Evolutionary conservation across 53 echinoderm and acorn worm genomes (phyloP), one percentile per base, ranked within the genome.

Genomic region (Henricia sp.): DNA sequence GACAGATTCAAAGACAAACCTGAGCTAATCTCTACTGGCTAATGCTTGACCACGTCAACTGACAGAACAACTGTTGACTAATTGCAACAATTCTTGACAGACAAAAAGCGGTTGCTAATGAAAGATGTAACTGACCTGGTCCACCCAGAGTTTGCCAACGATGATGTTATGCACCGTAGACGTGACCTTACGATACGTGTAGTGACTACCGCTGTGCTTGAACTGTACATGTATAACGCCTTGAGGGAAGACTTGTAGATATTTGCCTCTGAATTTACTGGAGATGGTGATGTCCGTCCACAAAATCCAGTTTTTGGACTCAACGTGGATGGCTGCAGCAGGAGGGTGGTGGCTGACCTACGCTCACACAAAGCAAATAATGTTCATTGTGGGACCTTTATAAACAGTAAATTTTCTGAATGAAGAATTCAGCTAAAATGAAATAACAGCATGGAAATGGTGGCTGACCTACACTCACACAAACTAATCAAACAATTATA

Each of bases 181-280:
- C 9, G 92, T 90, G 37, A 95, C 95, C 32, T 95, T 92, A 53
- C 87, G 77, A 66, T 95, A 99, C 32, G 99, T 99, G 66, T 99
- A 99, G 84, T 99, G 94, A 87, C 94, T 99, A 16, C 99, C 99
- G 35, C 94, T 85, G 63, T 86, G 90, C 85, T 92, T 91, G 87
- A 99, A 99, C 37, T 84, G 74, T 72, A 99, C 68, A 77, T 99
- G 99, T 20, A 92, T 80, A 11, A 92, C 92, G 23, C 99, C 99
- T 62, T 99, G 95, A 11, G 99, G 99, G 88, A 99, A 94, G 74
- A 99, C 90, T 70, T 94, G 99, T 3, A 99, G 85, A 62, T 99
- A 99, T 82, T 99, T 99, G 71, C 99, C 99, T 33, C 99, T 71
- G 92, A 99, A 99, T 88, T 99, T 99, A 86, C 99, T 99, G 50